Evolutionary conservation across 2,797 vertebrate genomes (phyloP), one percentile per base, ranked within the genome.

Genomic region (Allenopithecus nigroviridis): DNA sequence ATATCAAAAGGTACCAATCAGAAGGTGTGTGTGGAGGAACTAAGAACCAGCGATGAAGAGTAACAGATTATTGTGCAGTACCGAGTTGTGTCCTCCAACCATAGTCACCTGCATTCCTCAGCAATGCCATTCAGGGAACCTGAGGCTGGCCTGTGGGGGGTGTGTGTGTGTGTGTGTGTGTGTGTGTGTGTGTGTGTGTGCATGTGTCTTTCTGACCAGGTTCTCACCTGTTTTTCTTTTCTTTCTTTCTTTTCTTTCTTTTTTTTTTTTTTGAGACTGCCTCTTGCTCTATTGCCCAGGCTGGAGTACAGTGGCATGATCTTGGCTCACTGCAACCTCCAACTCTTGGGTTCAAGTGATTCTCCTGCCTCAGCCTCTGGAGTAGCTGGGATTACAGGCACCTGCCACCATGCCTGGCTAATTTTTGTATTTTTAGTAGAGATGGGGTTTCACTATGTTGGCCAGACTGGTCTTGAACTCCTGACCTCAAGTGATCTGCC

Each of bases 81-180:
- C 46, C 0, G 22, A 43, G 30, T 76, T 8, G 5, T 0, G 8
- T 48, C 46, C 33, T 55, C 55, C n/a, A 8, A 33, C 19, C 14
- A 0, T 0, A 36, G n/a, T 30, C 46, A 72, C 8, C 13, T 2
- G 0, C 1, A n/a, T 50, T 33, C 28, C 46, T 70, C 28, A 2
- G 70, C 21, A 26, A 53, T 11, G 88, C 46, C 80, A 9, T 6
- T 8, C 0, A 0, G 22, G 46, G 61, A 50, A 43, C 13, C 61
- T 2, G 28, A 21, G 39, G 87, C 48, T 24, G 28, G 16, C 55
- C 41, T 8, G 30, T 81, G 33, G 13, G 33, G 8, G 2, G 26
- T 19, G 9, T 12, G 55, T 39, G 26, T 53, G 26, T 53, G n/a
- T 53, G 4, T 16, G 5, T 41, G 9, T 64, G 12, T 28, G 30